Conservation (phyloP, 2,888 invertebrate species). For the Sarcophaga rosellei region DNA sequence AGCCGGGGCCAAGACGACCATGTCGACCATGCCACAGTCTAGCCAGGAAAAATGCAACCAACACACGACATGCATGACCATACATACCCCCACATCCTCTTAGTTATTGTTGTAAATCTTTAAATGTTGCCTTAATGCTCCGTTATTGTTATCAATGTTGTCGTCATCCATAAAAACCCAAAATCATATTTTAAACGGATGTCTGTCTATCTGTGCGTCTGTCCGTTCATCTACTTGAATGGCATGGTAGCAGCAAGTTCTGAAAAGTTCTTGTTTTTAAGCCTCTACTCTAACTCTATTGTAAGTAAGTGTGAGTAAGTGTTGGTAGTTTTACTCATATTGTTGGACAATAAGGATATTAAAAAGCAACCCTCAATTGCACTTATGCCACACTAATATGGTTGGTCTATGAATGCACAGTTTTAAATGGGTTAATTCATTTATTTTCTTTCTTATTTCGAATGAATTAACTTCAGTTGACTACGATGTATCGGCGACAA, state of each 20-base stretch:
- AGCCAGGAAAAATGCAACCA: conserved; percentile 64
- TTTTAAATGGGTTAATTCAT: neutral
- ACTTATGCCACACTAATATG: conserved; percentile 33
- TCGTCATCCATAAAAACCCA: conserved; percentile 57
- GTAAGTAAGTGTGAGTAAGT: neutral
- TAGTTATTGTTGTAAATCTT: conserved; percentile 1
- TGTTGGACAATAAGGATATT: conserved; percentile 55
- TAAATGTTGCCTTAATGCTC: conserved; percentile 27
- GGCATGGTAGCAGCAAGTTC: conserved; percentile 20
- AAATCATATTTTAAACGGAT: conserved; percentile 66
- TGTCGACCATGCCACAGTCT: conserved; percentile 47
- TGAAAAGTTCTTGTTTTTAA: conserved; percentile 58
- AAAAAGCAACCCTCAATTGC: conserved; percentile 57
- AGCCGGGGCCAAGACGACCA: conserved; percentile 3
- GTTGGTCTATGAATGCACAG: neutral
- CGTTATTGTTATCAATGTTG: conserved; percentile 10
- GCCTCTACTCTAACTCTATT: neutral
- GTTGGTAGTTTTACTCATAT: neutral
- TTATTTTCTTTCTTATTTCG: too few relatives aligned
- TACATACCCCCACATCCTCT: neutral
- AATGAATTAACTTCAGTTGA: too few relatives aligned
- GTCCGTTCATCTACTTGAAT: conserved; percentile 30
- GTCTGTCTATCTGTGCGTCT: conserved; percentile 33
- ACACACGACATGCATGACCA: conserved; percentile 1
- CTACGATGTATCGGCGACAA: too few relatives aligned